Percentiles rank a stretch among this genome's conserved stretches.
Conservation (phyloP, 2,888 invertebrate species). For the Heteromyza rotundicornis region DNA sequence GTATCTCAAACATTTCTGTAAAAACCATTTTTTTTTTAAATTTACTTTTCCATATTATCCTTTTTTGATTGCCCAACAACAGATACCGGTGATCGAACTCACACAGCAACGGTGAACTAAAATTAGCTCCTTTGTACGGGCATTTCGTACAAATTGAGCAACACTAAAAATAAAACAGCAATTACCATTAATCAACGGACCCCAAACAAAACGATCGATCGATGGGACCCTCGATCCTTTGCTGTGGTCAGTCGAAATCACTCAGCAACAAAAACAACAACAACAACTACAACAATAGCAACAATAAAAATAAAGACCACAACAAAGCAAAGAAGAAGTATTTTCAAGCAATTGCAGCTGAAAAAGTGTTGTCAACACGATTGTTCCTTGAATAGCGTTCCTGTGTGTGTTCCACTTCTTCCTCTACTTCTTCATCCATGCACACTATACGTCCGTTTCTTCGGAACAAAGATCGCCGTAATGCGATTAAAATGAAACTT, state of each 20-base stretch:
- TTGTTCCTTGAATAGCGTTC: not conserved
- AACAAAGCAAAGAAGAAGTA: too few relatives aligned
- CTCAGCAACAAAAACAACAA: not conserved
- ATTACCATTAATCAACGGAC: not conserved
- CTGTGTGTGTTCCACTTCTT: not conserved
- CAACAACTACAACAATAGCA: not conserved
- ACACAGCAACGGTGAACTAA: too few relatives aligned
- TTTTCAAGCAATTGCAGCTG: too few relatives aligned
- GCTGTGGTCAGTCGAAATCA: not conserved
- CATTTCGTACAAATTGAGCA: not conserved
- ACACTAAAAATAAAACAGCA: not conserved
- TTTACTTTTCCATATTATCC: too few relatives aligned
- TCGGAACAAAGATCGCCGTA: not conserved
- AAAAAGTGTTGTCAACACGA: constrained; percentile 5
- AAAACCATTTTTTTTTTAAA: too few relatives aligned
- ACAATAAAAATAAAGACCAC: too few relatives aligned
- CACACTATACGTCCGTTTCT: not conserved
- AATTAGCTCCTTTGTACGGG: too few relatives aligned
- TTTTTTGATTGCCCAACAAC: too few relatives aligned
- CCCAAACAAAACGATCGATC: not conserved
- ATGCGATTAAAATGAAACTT: not conserved
- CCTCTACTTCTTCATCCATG: not conserved
- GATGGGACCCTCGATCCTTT: not conserved
- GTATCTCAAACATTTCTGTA: too few relatives aligned
- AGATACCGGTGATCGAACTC: too few relatives aligned